phyloP scores from a whole-genome alignment of 2,888 invertebrate species.

The Lycocerus yunnanus region DNA sequence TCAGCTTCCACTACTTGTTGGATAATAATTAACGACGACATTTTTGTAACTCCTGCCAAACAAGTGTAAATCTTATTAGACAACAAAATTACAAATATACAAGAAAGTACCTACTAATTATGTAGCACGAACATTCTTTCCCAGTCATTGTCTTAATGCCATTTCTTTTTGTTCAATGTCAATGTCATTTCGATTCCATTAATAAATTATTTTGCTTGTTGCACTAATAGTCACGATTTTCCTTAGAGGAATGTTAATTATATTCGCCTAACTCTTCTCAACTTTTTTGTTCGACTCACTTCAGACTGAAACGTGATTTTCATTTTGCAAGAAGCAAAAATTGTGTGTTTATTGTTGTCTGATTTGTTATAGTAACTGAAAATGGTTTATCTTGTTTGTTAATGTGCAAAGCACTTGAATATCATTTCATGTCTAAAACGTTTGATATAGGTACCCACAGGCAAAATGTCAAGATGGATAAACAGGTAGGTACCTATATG shows the following conservation, averaged over 20 bases:
- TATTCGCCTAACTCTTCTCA: neutral
- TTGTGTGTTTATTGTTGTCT: neutral
- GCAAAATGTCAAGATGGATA: neutral
- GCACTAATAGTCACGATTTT: conserved; percentile 32
- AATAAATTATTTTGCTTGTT: conserved; percentile 28
- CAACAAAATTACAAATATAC: conserved; percentile 22
- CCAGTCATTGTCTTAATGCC: conserved; percentile 30
- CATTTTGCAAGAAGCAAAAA: neutral
- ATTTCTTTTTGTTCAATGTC: conserved; percentile 27
- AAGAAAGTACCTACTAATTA: conserved; percentile 25
- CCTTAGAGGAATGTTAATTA: conserved; percentile 28
- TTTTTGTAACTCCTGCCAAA: neutral
- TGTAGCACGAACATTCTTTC: conserved; percentile 23
- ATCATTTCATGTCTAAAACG: neutral
- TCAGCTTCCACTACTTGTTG: conserved; percentile 8
- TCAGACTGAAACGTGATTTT: neutral
- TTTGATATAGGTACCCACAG: neutral
- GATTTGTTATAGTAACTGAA: neutral
- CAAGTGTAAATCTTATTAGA: conserved; percentile 7
- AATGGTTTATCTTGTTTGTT: neutral
- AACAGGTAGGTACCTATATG: no score
- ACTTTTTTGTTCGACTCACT: neutral
- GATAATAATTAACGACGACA: neutral
- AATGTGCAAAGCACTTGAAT: neutral
- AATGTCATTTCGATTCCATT: conserved; percentile 28